Conservation (phyloP, 1,140 invertebrate species). For the Tribolium madens region DNA sequence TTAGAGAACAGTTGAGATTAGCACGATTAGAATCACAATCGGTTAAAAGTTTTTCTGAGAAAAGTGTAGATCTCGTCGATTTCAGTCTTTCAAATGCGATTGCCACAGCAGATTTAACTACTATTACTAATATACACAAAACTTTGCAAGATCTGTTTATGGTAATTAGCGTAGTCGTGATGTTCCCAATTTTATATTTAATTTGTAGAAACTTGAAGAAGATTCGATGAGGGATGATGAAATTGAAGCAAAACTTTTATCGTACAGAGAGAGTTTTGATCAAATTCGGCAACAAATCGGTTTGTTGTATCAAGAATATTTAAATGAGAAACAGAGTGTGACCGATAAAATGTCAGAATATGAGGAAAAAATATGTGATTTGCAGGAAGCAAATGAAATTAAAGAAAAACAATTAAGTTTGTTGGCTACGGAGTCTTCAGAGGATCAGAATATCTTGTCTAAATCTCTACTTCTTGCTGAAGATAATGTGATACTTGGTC, state of each 20-base stretch:
- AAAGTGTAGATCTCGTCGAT: not conserved
- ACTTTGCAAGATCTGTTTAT: conserved; percentile 16
- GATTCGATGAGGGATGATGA: conserved; percentile 9
- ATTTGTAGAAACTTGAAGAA: conserved; percentile 7
- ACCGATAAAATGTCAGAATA: conserved; percentile 21
- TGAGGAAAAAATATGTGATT: conserved; percentile 8
- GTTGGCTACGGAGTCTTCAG: conserved; percentile 29
- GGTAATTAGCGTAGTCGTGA: not conserved
- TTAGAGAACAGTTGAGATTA: conserved; percentile 67
- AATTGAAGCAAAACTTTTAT: conserved; percentile 5
- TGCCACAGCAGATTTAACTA: not conserved
- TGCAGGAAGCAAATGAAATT: conserved; percentile 48
- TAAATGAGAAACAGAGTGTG: conserved; percentile 49
- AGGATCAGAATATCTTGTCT: conserved; percentile 6
- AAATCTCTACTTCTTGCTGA: conserved; percentile 17
- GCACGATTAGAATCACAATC: conserved; percentile 56
- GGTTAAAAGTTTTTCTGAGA: not conserved
- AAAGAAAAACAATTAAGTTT: conserved; percentile 47
- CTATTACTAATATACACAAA: conserved; percentile 2
- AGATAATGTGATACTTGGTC: conserved; percentile 31
- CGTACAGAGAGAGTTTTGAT: conserved; percentile 52
- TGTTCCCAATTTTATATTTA: no score
- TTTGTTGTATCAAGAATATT: conserved; percentile 58
- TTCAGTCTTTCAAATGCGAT: not conserved
- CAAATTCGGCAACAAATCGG: conserved; percentile 54